These are phyloP conservation scores for Lydus trimaculatus DNA, from an alignment of 2,888 invertebrate species.

Conservation along the genomic window DNA sequence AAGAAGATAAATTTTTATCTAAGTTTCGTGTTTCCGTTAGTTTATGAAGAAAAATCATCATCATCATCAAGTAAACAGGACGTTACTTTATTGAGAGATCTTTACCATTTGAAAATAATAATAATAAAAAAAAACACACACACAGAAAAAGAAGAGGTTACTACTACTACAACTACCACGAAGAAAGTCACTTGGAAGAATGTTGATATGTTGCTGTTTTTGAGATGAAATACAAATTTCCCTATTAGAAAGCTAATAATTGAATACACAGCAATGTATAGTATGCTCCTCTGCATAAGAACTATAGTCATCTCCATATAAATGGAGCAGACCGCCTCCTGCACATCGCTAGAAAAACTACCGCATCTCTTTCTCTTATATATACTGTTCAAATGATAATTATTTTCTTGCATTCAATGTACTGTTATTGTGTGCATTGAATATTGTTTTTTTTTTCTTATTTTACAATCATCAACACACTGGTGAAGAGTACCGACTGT, in stretches of 20 bases:
- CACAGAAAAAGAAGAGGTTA: too few relatives aligned
- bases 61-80: neutral
- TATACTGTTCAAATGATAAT: conserved; percentile 3
- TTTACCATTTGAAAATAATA: neutral
- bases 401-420: conserved; percentile 12
- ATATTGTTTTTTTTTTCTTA: neutral
- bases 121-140: neutral
- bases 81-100: neutral
- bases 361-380: neutral
- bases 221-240: conserved; percentile 37
- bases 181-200: neutral
- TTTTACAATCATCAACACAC: conserved; percentile 7
- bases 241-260: conserved; percentile 40
- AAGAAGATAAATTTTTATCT: neutral
- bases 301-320: conserved; percentile 23
- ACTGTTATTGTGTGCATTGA: conserved; percentile 15
- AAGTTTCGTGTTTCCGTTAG: neutral
- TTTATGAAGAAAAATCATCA: neutral
- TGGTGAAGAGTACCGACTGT: neutral
- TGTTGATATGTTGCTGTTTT: conserved; percentile 5
- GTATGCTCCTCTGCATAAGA: conserved; percentile 39
- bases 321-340: conserved; percentile 21
- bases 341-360: conserved; percentile 5
- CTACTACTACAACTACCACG: neutral
- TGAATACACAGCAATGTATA: conserved; percentile 23